phyloP scores from a whole-genome alignment of 2,888 invertebrate genomes.

The Rhimphoctona megacephalus region DNA sequence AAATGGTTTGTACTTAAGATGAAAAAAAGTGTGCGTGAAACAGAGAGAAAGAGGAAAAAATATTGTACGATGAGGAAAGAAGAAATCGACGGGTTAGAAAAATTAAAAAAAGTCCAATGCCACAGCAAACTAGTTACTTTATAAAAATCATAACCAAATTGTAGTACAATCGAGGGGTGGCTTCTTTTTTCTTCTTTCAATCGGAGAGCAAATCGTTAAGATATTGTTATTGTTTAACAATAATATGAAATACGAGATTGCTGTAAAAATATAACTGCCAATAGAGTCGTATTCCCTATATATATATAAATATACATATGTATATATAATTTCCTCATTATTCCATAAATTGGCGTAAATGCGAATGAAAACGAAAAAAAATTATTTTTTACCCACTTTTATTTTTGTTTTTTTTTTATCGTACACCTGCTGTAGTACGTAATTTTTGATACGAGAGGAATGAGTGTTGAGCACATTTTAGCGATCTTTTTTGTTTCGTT shows the following conservation, averaged over 20 bases:
- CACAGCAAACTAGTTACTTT: conserved; percentile 77
- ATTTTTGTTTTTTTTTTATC: conserved; percentile 43
- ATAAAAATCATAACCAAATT: conserved; percentile 81
- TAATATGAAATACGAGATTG: conserved; percentile 36
- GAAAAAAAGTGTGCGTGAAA: conserved; percentile 25
- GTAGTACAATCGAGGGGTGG: conserved; percentile 80
- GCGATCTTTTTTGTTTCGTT: conserved; percentile 43
- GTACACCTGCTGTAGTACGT: conserved; percentile 17
- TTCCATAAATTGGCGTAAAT: conserved; percentile 21
- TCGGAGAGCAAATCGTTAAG: conserved; percentile 38
- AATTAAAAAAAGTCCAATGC: conserved; percentile 74
- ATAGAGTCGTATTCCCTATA: conserved; percentile 54
- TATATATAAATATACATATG: background rate
- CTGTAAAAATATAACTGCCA: conserved; percentile 59
- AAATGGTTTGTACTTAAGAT: conserved; percentile 71
- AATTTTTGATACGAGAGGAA: conserved; percentile 14
- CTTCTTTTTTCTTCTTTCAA: conserved; percentile 63
- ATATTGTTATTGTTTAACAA: conserved; percentile 58
- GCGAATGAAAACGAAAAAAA: background rate
- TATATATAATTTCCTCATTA: conserved; percentile 26
- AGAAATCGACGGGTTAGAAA: background rate
- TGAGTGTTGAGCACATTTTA: conserved; percentile 57
- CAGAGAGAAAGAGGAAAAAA: conserved; percentile 24
- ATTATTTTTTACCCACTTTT: conserved; percentile 3
- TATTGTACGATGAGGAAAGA: conserved; percentile 13